Evolutionary conservation across 2,113 vertebrate genomes (phyloP).

Genomic region (Scalopus aquaticus): DNA sequence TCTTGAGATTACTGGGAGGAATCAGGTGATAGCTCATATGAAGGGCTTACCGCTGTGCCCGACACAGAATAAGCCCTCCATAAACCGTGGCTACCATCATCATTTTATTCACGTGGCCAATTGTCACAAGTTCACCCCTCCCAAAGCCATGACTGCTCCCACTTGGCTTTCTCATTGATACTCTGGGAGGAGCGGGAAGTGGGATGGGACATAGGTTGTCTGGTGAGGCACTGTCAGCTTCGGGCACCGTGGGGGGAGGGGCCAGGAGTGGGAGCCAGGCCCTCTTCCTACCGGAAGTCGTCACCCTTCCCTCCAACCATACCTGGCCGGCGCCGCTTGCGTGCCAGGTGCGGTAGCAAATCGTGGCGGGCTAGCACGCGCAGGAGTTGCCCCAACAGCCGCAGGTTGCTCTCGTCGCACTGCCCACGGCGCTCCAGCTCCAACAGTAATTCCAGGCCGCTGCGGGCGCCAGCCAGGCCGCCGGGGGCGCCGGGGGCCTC

Average conservation of each 20-base stretch:
- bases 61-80: neutral
- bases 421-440: conserved; percentile 91
- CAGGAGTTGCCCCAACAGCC: conserved; percentile 89
- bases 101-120: neutral
- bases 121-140: conserved; percentile 35
- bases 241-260: neutral
- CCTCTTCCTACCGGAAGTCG: neutral
- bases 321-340: conserved; percentile 91
- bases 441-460: conserved; percentile 89
- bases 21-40: neutral
- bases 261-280: neutral
- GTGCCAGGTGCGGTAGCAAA: conserved; percentile 90
- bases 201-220: neutral
- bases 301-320: neutral
- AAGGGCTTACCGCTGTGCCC: neutral
- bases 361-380: conserved; percentile 93
- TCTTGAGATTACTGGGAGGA: neutral
- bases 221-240: neutral
- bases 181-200: neutral
- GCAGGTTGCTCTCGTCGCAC: conserved; percentile 89
- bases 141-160: conserved; percentile 8
- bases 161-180: neutral
- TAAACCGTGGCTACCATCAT: neutral
- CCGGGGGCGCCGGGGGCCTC: conserved; percentile 88
- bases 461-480: conserved; percentile 83